These are phyloP conservation scores for Daphoenositta chrysoptera DNA, from an alignment of 2,113 vertebrate species.

Conservation along the genomic window DNA sequence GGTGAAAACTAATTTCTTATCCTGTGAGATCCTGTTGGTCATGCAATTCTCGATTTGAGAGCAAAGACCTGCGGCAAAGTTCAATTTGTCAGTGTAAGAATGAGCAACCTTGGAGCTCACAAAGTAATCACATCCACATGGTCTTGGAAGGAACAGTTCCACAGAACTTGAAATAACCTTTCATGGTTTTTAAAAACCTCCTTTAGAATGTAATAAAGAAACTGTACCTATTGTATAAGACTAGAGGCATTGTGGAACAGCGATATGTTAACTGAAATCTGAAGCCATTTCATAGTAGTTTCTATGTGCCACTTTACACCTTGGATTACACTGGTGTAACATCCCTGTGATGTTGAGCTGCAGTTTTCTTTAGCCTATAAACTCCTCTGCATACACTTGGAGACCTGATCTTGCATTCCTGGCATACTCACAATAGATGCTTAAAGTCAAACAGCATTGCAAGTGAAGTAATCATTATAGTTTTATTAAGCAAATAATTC, in stretches of 20 bases:
- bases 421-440: not conserved
- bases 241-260: not conserved
- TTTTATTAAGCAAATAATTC: constrained; percentile 51
- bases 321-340: constrained; percentile 11
- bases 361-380: constrained; percentile 2
- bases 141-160: not conserved
- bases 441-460: not conserved
- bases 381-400: not conserved
- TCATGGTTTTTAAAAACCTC: not conserved
- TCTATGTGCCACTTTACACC: constrained; percentile 16
- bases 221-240: not conserved
- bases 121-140: constrained; percentile 3
- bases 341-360: not conserved
- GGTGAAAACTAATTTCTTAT: not conserved
- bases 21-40: not conserved
- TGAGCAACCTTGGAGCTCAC: not conserved
- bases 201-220: not conserved
- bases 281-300: not conserved
- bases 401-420: constrained; percentile 27
- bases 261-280: not conserved
- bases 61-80: not conserved
- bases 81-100: not conserved
- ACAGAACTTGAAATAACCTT: constrained; percentile 33
- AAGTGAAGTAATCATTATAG: not conserved
- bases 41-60: not conserved